phyloP scores from a whole-genome alignment of 2,888 invertebrate species.

The Dynastes hyllus region DNA sequence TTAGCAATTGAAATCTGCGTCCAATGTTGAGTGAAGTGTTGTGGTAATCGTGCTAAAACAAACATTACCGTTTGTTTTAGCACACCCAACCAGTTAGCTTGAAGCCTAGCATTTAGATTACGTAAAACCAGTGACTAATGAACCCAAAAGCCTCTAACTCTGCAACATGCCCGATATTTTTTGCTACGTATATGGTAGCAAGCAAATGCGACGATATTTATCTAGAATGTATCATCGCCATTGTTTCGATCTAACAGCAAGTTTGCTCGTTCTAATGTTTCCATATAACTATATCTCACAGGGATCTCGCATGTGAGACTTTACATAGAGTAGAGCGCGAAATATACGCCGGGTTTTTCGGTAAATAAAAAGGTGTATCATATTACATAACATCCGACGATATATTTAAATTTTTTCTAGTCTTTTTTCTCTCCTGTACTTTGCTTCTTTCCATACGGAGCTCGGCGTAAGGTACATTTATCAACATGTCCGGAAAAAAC shows the following conservation, averaged over 20 bases:
- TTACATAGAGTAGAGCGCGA: neutral
- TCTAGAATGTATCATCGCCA: conserved; percentile 5
- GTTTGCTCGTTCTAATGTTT: neutral
- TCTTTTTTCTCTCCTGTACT: neutral
- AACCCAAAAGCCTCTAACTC: neutral
- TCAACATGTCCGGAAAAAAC: neutral
- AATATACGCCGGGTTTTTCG: neutral
- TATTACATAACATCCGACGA: neutral
- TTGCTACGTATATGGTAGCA: neutral
- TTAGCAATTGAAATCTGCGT: too few relatives aligned
- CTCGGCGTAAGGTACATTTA: neutral
- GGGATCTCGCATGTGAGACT: neutral
- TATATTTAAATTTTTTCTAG: conserved; percentile 17
- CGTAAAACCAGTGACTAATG: neutral
- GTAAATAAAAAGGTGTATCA: conserved; percentile 21
- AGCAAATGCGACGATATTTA: conserved; percentile 2
- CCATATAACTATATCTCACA: neutral
- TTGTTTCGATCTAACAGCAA: conserved; percentile 7
- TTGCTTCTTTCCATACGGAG: neutral
- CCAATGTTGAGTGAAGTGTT: neutral
- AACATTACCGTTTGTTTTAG: neutral
- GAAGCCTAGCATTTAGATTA: neutral
- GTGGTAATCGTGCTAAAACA: neutral
- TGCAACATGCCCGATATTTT: neutral
- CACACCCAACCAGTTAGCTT: neutral